Base-by-base conservation (phyloP, 2,888 invertebrate species). In the Syrista parreyssii region DNA sequence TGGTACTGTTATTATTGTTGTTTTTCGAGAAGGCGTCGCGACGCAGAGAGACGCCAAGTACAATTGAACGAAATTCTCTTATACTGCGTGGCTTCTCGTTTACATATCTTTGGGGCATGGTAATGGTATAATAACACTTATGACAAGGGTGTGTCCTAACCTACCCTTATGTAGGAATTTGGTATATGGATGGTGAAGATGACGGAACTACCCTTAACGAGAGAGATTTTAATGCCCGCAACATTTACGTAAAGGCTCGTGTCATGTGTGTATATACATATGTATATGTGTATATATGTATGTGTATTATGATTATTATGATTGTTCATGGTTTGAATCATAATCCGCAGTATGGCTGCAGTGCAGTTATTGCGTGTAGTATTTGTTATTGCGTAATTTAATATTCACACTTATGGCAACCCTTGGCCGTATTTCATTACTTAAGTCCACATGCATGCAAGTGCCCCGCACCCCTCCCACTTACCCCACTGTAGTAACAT, bases 371-470 rank as follows among this genome's bases (percentile, higher is more conserved):
- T 23, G 55, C 55, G 9, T 55, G 1, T 55, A 55, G 55, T 55
- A 55, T 55, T 55, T 55, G 55, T 23, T 23, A 55, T 23, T 75
- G 77, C 74, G 82, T 84, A 87, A 87, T 86, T 87, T 84, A 84
- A 86, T 87, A 87, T 86, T 84, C 78, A 74, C 30, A 69, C n/a
- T 34, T 30, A 55, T 34, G 69, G 80, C 79, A 75, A 78, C 84
- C 84, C 82, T 80, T 80, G 74, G 77, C 79, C 81, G 78, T 81
- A 83, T 87, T 55, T 87, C 87, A 87, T 87, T 87, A 87, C 87
- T 87, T 87, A 87, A 86, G 82, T 84, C 84, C 79, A 82, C 85
- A 85, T 81, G 55, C 55, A 23, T 23, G 55, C 9, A 55, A 55
- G 55, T 55, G 55, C 55, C 6, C 55, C 6, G 55, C 9, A 23